Evolutionary conservation across 2,113 vertebrate species (phyloP).

Genomic region (Climacteris rufus): DNA sequence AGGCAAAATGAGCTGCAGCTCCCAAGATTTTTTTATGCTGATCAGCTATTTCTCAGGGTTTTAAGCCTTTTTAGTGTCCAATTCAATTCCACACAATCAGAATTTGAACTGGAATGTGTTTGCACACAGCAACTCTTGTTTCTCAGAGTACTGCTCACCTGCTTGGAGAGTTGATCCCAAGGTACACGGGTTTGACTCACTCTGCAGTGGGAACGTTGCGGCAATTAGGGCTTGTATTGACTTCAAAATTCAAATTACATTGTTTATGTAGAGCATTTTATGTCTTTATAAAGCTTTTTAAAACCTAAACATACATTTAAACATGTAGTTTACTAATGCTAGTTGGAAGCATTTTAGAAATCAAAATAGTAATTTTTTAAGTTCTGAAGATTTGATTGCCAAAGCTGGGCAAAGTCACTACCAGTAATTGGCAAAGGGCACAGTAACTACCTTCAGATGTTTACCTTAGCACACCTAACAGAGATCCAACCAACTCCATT

Average conservation of each 20-base stretch:
- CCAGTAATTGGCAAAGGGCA: too few species aligned
- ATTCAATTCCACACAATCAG: neutral
- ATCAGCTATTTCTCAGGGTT: neutral
- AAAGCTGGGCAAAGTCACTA: neutral
- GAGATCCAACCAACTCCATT: neutral
- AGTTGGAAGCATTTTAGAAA: neutral
- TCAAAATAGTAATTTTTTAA: neutral
- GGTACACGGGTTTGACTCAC: fast-evolving
- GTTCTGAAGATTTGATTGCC: neutral
- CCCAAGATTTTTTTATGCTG: neutral
- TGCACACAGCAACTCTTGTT: neutral
- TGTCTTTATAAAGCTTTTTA: neutral
- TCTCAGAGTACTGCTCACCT: neutral
- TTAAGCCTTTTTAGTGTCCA: neutral
- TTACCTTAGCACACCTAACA: neutral
- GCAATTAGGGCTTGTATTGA: neutral
- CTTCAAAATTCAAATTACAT: neutral
- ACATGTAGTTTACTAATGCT: neutral
- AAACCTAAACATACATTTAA: neutral
- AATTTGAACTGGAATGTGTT: neutral
- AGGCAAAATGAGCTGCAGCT: neutral
- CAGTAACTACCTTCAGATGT: neutral
- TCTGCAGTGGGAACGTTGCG: neutral
- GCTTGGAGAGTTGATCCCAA: neutral
- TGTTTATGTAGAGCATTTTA: neutral